phyloP scores from a whole-genome alignment of 2,888 invertebrate genomes.

The Acronicta alni region DNA sequence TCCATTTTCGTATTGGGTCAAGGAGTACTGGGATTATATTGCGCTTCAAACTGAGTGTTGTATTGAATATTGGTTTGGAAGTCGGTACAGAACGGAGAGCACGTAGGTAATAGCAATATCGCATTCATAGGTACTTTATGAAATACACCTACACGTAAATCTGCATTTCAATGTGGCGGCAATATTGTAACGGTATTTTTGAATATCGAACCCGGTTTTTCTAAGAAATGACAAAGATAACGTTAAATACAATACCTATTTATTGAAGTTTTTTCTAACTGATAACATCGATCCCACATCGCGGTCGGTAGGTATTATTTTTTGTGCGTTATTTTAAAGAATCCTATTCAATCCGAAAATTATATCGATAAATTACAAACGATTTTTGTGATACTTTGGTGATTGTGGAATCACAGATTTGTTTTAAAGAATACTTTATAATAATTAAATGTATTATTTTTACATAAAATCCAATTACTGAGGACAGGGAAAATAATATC shows the following conservation, averaged over 20 bases:
- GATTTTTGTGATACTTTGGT: no score
- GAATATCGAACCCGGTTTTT: not conserved
- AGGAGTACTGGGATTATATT: not conserved
- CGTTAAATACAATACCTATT: not conserved
- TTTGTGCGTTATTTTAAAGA: not conserved
- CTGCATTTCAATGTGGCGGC: no score
- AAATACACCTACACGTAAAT: no score
- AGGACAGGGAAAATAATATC: not conserved
- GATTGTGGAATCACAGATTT: no score
- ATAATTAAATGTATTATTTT: not conserved
- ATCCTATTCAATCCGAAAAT: no score
- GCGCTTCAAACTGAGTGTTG: not conserved
- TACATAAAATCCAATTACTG: not conserved
- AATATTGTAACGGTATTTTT: not conserved
- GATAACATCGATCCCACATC: not conserved
- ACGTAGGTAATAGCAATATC: not conserved
- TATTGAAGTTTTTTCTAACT: not conserved
- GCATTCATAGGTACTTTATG: no score
- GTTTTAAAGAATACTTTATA: no score
- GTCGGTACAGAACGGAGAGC: not conserved
- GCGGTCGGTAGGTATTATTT: slow-evolving; percentile 11
- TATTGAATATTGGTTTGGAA: not conserved
- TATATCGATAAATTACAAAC: no score
- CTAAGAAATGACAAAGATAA: not conserved
- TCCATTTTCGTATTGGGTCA: not conserved